Conservation (phyloP, 2,797 vertebrate genomes). For the Rhabdomys pumilio region DNA sequence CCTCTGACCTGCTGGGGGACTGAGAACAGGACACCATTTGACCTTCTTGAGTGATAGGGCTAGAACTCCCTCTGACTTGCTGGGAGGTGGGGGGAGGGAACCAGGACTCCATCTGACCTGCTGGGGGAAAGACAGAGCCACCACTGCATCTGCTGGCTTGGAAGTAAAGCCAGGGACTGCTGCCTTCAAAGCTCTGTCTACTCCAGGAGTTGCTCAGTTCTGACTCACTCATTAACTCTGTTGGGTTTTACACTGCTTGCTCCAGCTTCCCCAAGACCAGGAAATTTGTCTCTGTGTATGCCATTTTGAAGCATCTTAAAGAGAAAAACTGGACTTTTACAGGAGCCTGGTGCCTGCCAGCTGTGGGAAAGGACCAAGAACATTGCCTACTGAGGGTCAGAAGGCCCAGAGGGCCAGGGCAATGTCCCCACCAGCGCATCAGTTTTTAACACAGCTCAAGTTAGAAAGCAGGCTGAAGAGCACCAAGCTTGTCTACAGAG, state of each 20-base stretch:
- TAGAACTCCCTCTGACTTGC: neutral
- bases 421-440: neutral
- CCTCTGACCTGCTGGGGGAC: neutral
- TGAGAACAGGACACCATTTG: neutral
- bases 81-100: no score
- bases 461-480: neutral
- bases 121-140: neutral
- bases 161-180: neutral
- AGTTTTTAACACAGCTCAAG: neutral
- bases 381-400: neutral
- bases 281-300: conserved; percentile 40
- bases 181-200: neutral
- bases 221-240: conserved; percentile 33
- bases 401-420: accelerated
- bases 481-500: neutral
- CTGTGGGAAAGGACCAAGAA: no score
- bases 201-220: neutral
- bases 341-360: neutral
- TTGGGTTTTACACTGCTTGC: neutral
- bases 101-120: no score
- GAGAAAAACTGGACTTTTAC: neutral
- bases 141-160: neutral
- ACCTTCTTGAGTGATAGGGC: neutral
- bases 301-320: conserved; percentile 59
- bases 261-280: neutral